These are phyloP conservation scores for Nycticebus coucang DNA, from an alignment of 2,113 vertebrate species.

Conservation along the genomic window DNA sequence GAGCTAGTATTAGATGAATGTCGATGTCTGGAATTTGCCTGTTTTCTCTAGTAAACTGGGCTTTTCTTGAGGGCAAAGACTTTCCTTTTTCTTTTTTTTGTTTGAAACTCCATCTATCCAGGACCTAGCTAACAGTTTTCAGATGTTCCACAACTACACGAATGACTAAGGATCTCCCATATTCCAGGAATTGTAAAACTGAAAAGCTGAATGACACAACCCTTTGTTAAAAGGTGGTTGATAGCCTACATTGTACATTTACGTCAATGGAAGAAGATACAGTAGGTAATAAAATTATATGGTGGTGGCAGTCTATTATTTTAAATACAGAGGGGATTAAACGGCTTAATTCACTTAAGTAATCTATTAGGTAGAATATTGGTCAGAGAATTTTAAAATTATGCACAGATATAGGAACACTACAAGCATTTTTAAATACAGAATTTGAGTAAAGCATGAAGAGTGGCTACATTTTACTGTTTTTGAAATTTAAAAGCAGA, in stretches of 20 bases:
- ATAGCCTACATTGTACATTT: not conserved
- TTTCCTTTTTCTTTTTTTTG: not conserved
- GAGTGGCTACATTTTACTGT: not conserved
- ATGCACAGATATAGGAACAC: not conserved
- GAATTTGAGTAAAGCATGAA: not conserved
- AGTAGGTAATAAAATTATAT: constrained; percentile 17
- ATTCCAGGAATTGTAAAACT: not conserved
- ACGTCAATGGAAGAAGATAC: not conserved
- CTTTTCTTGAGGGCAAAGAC: not conserved
- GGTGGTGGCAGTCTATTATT: constrained; percentile 7
- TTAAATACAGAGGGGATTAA: constrained; percentile 10
- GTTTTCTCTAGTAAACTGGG: not conserved
- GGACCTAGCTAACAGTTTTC: not conserved
- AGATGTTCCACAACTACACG: not conserved
- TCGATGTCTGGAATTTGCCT: not conserved
- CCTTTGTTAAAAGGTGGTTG: not conserved
- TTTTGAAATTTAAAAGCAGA: not conserved
- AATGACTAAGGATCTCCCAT: not conserved
- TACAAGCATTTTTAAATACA: not conserved
- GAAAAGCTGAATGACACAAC: not conserved
- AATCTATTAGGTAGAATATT: not conserved
- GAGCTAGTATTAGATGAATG: not conserved
- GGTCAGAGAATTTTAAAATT: not conserved
- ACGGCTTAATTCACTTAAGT: constrained; percentile 19
- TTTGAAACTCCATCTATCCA: not conserved